Conservation (phyloP, 2,888 invertebrate genomes). For the Antheraea assamensis region DNA sequence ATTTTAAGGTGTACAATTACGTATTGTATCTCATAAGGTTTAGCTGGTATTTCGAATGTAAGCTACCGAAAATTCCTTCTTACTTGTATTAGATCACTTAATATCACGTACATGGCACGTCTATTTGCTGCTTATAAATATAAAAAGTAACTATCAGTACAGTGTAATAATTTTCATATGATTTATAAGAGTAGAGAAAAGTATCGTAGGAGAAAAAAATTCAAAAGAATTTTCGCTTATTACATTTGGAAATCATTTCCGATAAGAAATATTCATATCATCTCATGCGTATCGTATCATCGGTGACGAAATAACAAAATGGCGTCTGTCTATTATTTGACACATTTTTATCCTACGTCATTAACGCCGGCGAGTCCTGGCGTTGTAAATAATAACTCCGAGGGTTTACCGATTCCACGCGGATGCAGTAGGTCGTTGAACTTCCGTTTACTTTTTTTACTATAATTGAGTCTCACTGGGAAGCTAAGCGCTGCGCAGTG, state of each 20-base stretch:
- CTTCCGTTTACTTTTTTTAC: neutral
- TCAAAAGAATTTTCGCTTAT: neutral
- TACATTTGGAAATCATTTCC: neutral
- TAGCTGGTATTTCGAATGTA: too few relatives aligned
- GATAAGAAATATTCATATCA: neutral
- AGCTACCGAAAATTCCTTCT: too few relatives aligned
- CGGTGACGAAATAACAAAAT: neutral
- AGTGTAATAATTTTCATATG: neutral
- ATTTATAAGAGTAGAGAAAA: neutral
- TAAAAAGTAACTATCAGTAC: neutral
- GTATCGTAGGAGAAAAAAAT: neutral
- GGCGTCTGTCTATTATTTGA: neutral
- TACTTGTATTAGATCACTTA: too few relatives aligned
- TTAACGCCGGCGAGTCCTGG: neutral
- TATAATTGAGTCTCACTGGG: neutral
- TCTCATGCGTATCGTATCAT: neutral
- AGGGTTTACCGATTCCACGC: neutral
- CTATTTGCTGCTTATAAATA: too few relatives aligned
- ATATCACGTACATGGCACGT: too few relatives aligned
- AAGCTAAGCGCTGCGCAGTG: neutral
- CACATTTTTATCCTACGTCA: conserved; percentile 7
- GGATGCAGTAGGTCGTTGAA: conserved; percentile 6
- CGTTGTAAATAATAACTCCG: neutral
- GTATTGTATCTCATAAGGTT: too few relatives aligned
- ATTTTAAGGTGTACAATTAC: too few relatives aligned